These are phyloP conservation scores for Xiphorhynchus erythropygius DNA, from an alignment of 2,797 vertebrate species.

Conservation along the genomic window DNA sequence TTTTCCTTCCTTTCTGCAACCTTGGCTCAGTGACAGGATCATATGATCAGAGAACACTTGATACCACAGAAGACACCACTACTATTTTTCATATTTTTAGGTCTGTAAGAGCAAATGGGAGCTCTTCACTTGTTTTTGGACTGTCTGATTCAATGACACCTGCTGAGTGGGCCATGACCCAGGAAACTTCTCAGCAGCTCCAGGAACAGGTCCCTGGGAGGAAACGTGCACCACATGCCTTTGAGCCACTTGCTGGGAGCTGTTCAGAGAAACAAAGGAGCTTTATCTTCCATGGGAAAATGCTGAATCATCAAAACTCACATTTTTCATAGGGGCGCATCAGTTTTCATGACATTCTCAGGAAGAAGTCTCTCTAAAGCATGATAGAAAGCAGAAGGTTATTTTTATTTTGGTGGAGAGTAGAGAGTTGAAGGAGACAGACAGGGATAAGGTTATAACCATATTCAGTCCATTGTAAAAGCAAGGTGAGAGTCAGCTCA, in stretches of 20 bases:
- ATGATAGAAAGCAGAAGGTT: neutral
- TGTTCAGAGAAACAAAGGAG: slow-evolving; percentile 10
- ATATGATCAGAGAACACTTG: neutral
- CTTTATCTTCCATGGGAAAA: slow-evolving; percentile 15
- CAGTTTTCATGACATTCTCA: neutral
- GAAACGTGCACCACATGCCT: neutral
- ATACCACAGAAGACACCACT: neutral
- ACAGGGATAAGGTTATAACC: neutral
- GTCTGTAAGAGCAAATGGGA: neutral
- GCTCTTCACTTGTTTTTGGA: neutral
- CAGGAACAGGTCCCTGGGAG: neutral
- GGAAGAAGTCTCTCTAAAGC: neutral
- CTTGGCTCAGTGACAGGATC: neutral
- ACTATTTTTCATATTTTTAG: neutral
- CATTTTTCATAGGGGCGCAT: neutral
- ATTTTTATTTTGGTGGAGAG: neutral
- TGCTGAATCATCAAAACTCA: slow-evolving; percentile 8
- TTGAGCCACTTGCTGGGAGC: neutral
- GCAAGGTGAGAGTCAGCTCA: neutral
- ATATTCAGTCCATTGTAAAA: neutral
- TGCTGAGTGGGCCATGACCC: neutral
- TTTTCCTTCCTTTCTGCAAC: neutral
- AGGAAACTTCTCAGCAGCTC: neutral
- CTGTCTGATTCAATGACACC: neutral
- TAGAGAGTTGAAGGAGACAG: neutral